phyloP scores from a whole-genome alignment of 2,113 vertebrate genomes.

The Percina caprodes region DNA sequence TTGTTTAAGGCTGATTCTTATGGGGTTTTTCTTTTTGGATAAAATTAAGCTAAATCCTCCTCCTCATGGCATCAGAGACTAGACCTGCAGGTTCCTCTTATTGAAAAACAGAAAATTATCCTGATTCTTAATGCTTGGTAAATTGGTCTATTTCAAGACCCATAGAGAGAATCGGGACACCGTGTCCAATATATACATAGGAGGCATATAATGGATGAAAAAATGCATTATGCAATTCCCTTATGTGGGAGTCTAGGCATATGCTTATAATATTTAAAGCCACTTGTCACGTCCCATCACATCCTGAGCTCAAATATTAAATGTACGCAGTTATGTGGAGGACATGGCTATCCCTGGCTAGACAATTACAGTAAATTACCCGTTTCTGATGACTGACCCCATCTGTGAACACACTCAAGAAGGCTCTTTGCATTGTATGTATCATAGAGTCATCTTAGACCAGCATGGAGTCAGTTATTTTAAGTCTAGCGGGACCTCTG shows the following conservation, averaged over 20 bases:
- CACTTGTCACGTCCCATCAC: slow-evolving; percentile 9
- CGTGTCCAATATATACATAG: slow-evolving; percentile 24
- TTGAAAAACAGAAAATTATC: slow-evolving; percentile 20
- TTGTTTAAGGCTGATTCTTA: neutral
- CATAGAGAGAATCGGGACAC: slow-evolving; percentile 31
- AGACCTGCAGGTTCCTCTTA: neutral
- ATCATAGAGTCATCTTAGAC: slow-evolving; percentile 11
- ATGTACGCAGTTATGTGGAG: slow-evolving; percentile 42
- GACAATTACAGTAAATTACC: neutral
- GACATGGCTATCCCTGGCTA: slow-evolving; percentile 11
- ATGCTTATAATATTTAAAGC: slow-evolving; percentile 50
- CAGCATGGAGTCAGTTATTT: neutral
- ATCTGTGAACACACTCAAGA: neutral
- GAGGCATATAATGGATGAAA: slow-evolving; percentile 34
- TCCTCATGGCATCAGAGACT: neutral
- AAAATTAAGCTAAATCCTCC: slow-evolving; percentile 9
- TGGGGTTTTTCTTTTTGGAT: neutral
- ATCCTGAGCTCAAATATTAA: slow-evolving; percentile 14
- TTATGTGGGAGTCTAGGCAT: slow-evolving; percentile 23
- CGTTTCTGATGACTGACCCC: neutral
- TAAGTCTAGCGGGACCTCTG: neutral
- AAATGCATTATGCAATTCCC: slow-evolving; percentile 39
- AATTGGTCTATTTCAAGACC: neutral
- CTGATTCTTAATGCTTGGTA: slow-evolving; percentile 1
- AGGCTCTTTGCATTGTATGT: neutral